Base-by-base conservation (phyloP, 2,888 invertebrate species). In the Caenorhabditis becei region DNA sequence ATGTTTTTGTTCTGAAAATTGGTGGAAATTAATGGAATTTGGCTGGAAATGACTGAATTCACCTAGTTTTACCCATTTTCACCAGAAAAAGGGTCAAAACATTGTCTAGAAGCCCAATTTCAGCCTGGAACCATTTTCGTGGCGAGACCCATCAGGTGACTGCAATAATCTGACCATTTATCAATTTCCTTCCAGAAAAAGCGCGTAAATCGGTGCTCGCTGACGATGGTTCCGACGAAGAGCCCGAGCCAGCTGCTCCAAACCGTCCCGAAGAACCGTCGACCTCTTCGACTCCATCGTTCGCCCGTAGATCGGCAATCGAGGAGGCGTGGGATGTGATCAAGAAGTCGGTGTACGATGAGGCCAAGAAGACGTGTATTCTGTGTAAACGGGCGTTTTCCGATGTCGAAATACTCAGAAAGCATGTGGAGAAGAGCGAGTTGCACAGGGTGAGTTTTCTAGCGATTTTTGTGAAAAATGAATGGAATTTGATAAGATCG, bases 381-480 rank as follows among this genome's bases (percentile, higher is more conserved):
- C 93, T 99, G 14, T 99, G 99, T 91, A 97, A 97, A 92, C 93
- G 99, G 62, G 96, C 96, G 91, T 97, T 99, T 91, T 95, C 95
- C 1, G 96, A 95, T 20, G 94, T 94, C 61, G 98, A 98, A 77
- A 95, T 95, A 0, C 93, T 99, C 16, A 93, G 94, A 11, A 96
- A 91, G 91, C 99, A 99, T 92, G 95, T 95, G 83, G 95, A 96
- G 88, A 93, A 97, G 91, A 98, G 98, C 0, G 95, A 96, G 84
- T 93, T 99, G 70, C 99, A 99, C 91, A 97, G 96, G 91, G 92
- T 91, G 32, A n/a, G 67, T 16, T 59, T 51, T 44, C 8, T 16
- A 32, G 44, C 1, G 23, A 18, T 26, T 49, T 47, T 58, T 24
- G 5, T 26, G 32, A 35, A 35, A 5, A 35, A 35, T 10, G 5